Base-by-base conservation (phyloP, 2,888 invertebrate species). In the Pristionchus fissidentatus region DNA sequence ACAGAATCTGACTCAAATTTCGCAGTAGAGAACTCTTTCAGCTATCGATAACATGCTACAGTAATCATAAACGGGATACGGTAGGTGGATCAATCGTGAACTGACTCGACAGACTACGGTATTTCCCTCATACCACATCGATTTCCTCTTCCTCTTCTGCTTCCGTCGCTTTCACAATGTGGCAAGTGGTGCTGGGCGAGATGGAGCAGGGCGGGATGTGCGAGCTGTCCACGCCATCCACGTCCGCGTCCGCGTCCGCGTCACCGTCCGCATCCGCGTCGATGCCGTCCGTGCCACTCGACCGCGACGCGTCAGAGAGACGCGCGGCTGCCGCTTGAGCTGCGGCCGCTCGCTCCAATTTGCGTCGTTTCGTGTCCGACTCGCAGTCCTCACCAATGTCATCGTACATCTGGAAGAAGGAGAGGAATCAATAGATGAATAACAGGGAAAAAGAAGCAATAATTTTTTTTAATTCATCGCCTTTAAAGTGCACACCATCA, bases 371-470 rank as follows among this genome's bases (percentile, higher is more conserved):
- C 60, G 80, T 81, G 46, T 81, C 80, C 46, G 46, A 46, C 52
- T 81, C 80, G 43, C 41, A 38, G 46, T 81, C 80, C 62, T 81
- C 80, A 46, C 62, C 80, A 52, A 81, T 62, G 62, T 81, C 80
- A 19, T 79, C 79, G 38, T 26, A 35, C 2, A 38, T 46, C 80
- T 81, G 80, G n/a, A 60, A 10, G 60, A 60, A 26, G 8, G 19
- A 26, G n/a, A n/a, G 29, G 13, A n/a, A n/a, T n/a, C 41, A 70
- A 70, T 1, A 1, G 0, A 3, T 13, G 10, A 55, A 4, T 13
- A 22, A 55, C 55, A 4, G 55, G 55, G 8, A 22, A 22, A 22
- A n/a, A n/a, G n/a, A n/a, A 55, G 22, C 55, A 19, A 55, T 8
- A 0, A 5, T 35, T 19, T 8, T 66, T 66, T 3, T 15, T 15